These are phyloP conservation scores for Bombus soroeensis DNA, from an alignment of 1,140 invertebrate species.

Conservation along the genomic window DNA sequence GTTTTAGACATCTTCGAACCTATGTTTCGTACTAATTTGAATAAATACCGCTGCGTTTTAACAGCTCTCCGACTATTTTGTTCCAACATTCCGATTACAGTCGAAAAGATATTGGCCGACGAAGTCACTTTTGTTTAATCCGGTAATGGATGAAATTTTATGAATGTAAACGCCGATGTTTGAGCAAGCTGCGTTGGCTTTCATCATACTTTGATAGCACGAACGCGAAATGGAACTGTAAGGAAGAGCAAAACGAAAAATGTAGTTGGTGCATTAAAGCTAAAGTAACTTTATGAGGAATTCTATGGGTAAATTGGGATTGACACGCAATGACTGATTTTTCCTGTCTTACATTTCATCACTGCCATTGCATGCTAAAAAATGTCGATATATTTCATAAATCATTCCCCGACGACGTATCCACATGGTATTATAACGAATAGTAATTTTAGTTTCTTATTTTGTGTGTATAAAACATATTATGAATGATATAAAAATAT, in stretches of 20 bases:
- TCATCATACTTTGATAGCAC: not conserved
- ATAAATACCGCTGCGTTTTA: not conserved
- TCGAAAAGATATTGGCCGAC: not conserved
- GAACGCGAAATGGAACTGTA: not conserved
- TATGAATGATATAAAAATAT: not conserved
- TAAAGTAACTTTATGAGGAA: too few relatives aligned
- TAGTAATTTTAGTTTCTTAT: too few relatives aligned
- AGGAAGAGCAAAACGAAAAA: not conserved
- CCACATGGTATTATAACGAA: too few relatives aligned
- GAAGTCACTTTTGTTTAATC: not conserved
- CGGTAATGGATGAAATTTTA: not conserved
- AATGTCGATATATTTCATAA: too few relatives aligned
- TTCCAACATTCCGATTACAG: not conserved
- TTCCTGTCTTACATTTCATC: too few relatives aligned
- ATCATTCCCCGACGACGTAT: too few relatives aligned
- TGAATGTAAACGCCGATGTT: not conserved
- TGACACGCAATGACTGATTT: too few relatives aligned
- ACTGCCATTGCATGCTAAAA: too few relatives aligned
- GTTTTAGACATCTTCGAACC: not conserved
- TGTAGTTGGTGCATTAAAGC: too few relatives aligned
- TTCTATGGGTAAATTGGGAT: too few relatives aligned
- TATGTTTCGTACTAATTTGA: not conserved
- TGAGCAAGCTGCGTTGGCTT: not conserved
- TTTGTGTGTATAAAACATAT: not conserved
- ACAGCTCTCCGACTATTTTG: not conserved